Percentiles rank a stretch among this genome's conserved stretches.
These are phyloP conservation scores for Porphyrio hochstetteri DNA, from an alignment of 2,113 vertebrate species.

Conservation along the genomic window DNA sequence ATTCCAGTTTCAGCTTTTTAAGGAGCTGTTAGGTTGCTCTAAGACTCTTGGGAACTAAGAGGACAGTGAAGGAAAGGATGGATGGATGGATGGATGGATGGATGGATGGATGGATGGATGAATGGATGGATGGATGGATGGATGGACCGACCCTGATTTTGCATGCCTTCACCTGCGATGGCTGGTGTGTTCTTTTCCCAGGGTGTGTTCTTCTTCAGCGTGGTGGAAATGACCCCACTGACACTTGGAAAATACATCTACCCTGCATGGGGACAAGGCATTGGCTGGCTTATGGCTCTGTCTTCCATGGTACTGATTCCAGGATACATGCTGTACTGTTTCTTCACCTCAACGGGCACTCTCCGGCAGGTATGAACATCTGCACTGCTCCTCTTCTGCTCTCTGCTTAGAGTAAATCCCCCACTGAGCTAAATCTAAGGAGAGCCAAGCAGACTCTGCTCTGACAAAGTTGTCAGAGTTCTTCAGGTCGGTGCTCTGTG, in stretches of 20 bases:
- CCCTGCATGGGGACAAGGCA: conserved; percentile 86
- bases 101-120: not conserved
- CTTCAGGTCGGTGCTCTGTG: not conserved
- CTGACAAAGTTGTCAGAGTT: not conserved
- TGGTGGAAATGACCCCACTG: conserved; percentile 89
- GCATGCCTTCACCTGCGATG: not conserved
- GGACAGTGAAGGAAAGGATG: not conserved
- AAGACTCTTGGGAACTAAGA: not conserved
- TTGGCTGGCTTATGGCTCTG: conserved; percentile 88
- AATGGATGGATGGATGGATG: too few species aligned
- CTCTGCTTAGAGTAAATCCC: not conserved
- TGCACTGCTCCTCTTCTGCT: not conserved
- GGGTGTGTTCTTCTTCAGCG: conserved; percentile 89
- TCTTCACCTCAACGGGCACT: conserved; percentile 79
- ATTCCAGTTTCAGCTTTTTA: not conserved
- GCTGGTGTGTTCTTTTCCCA: conserved; percentile 5
- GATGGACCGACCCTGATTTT: too few species aligned
- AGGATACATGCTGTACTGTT: conserved; percentile 83
- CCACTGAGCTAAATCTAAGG: not conserved
- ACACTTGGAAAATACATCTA: conserved; percentile 86
- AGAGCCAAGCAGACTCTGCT: not conserved
- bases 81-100: too few species aligned
- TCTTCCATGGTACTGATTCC: conserved; percentile 90
- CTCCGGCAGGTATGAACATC: conserved; percentile 70
- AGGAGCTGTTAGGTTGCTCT: not conserved